Base-by-base conservation (phyloP, 2,797 vertebrate genomes). In the Scyliorhinus canicula region DNA sequence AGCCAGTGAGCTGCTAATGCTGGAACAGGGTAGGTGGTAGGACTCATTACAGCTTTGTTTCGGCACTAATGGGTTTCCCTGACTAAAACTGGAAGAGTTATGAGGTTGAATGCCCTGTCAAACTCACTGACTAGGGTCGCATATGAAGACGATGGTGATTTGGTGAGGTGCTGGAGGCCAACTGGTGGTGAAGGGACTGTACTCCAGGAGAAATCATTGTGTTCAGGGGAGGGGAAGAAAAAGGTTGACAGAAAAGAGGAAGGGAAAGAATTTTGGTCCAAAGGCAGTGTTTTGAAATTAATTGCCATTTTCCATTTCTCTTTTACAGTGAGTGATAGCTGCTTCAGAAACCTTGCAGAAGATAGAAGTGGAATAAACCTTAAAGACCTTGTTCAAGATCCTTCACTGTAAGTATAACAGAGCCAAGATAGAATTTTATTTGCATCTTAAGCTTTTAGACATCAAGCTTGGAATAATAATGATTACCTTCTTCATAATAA, bases 311-410 rank as follows among this genome's bases (percentile, higher is more conserved):
- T 71, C 5, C 63, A n/a, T 96, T 96, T 95, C 95, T 97, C 95
- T 96, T 96, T 95, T 97, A 95, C 97, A 99, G 99, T 99, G 98
- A 99, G 99, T 96, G 99, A 99, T 98, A 99, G 99, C 97, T 99
- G 99, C 97, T 99, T 98, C 97, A 98, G 98, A 96, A 99, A 99
- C 97, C 98, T 99, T 95, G 99, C 99, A 67, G 99, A 99, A 97
- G 99, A 99, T 97, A 98, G 99, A 96, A 99, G 99, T 96, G 99
- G 99, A 95, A 98, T 99, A 98, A 99, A 99, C 97, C 99, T 99
- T 97, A 99, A 99, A 98, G 99, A 99, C 97, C 98, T 99, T 95
- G 98, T 99, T 96, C 99, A 99, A 96, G 99, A 99, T 97, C 99
- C 99, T 96, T 99, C 99, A 96, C 97, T 99, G 99, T 99, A 97